These are phyloP conservation scores for Anguilla pacifica DNA, from an alignment of 2,797 vertebrate genomes.

Conservation along the genomic window DNA sequence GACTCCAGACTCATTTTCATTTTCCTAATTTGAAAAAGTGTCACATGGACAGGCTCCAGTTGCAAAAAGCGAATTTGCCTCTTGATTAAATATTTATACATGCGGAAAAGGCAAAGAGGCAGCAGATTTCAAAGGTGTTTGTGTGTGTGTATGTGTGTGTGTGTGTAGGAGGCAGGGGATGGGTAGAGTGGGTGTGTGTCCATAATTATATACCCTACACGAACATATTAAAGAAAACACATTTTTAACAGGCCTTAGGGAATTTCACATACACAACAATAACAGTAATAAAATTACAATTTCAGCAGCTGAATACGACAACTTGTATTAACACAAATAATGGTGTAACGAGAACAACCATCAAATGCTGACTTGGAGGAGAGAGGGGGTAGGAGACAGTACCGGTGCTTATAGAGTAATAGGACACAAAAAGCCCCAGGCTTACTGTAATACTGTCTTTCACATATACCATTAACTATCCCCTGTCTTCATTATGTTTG, in stretches of 20 bases:
- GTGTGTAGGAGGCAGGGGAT: background rate
- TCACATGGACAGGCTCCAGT: background rate
- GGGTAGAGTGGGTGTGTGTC: background rate
- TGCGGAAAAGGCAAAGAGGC: background rate
- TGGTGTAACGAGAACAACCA: background rate
- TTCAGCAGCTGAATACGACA: background rate
- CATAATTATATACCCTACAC: background rate
- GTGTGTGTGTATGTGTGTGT: too few species aligned
- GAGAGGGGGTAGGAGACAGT: background rate
- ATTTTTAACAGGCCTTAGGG: conserved; percentile 3
- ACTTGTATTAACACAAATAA: background rate
- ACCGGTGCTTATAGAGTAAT: background rate
- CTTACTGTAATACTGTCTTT: background rate
- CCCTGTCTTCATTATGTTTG: background rate
- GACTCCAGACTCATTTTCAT: background rate
- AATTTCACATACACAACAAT: background rate
- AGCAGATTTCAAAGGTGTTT: background rate
- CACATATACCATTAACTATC: background rate
- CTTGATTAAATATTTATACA: conserved; percentile 2
- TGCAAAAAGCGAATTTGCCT: background rate
- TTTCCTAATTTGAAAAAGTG: background rate
- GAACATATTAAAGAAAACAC: conserved; percentile 3
- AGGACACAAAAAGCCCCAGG: background rate
- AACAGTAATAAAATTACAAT: background rate
- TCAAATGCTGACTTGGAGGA: background rate